Evolutionary conservation across 2,797 vertebrate genomes (phyloP).

Genomic region (Pseudochirops corinnae): DNA sequence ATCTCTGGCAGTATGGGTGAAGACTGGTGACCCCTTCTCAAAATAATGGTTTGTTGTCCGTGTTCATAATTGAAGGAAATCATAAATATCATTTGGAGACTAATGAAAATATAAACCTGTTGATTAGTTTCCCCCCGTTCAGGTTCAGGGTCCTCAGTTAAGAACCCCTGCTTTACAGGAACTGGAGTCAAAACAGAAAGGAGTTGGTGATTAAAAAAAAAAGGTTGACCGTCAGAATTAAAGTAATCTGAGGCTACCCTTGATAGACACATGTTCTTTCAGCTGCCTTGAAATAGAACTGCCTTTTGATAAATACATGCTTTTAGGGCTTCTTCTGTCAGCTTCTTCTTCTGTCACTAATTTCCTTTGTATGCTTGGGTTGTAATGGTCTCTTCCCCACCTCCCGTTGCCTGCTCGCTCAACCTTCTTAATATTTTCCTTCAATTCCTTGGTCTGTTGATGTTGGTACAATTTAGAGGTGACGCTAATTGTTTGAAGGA

Average conservation of each 20-base stretch:
- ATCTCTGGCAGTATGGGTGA: not conserved
- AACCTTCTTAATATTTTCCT: not conserved
- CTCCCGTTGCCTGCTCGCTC: not conserved
- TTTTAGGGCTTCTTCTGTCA: not conserved
- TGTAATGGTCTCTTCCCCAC: not conserved
- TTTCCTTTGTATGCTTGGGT: not conserved
- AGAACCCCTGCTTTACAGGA: not conserved
- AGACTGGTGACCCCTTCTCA: not conserved
- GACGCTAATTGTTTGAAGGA: not conserved
- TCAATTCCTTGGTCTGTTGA: not conserved
- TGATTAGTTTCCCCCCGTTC: not conserved
- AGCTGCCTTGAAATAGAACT: not conserved
- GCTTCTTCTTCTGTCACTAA: not conserved
- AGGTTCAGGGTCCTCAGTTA: not conserved
- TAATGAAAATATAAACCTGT: not conserved
- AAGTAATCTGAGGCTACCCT: not conserved
- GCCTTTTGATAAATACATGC: no score
- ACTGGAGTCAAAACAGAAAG: not conserved
- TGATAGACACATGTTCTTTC: not conserved
- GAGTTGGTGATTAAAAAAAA: not conserved
- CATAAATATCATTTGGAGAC: not conserved
- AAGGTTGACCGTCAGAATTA: not conserved
- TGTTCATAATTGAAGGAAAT: not conserved
- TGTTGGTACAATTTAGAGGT: not conserved
- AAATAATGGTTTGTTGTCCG: not conserved